A percentile compares a stretch with the other conserved stretches of the same genome.
Evolutionary conservation across 1,140 invertebrate species (phyloP).

Genomic region (Euura saliciscinereae): DNA sequence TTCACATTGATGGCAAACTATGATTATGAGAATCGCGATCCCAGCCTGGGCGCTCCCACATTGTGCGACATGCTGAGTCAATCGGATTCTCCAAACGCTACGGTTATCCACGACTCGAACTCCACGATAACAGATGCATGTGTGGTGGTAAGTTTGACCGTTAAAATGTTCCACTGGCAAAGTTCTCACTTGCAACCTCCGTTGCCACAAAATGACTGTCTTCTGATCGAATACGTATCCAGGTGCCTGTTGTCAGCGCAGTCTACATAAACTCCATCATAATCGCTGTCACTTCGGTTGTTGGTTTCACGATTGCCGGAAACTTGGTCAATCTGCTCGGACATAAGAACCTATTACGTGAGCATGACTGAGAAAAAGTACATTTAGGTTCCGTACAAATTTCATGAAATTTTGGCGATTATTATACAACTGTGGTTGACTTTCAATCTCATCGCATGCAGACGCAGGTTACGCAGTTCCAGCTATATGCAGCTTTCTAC

Average conservation of each 20-base stretch:
- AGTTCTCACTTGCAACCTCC: not conserved
- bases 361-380: not conserved
- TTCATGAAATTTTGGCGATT: not conserved
- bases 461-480: slow-evolving; percentile 9
- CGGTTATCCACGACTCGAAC: not conserved
- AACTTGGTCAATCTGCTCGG: slow-evolving; percentile 50
- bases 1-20: slow-evolving; percentile 61
- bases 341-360: slow-evolving; percentile 39
- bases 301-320: slow-evolving; percentile 52
- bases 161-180: not conserved
- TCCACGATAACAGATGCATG: not conserved
- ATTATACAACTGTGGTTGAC: not conserved
- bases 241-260: not conserved
- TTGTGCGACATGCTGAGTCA: not conserved
- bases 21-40: slow-evolving; percentile 13
- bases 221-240: not conserved
- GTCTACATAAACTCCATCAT: slow-evolving; percentile 55
- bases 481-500: not conserved
- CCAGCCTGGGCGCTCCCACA: not conserved
- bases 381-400: not conserved
- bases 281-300: slow-evolving; percentile 47
- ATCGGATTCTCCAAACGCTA: not conserved
- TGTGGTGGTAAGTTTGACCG: not conserved
- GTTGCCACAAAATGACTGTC: not conserved
- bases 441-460: slow-evolving; percentile 8